Evolutionary conservation across 2,113 vertebrate species (phyloP).

Genomic region (Bufo gargarizans): DNA sequence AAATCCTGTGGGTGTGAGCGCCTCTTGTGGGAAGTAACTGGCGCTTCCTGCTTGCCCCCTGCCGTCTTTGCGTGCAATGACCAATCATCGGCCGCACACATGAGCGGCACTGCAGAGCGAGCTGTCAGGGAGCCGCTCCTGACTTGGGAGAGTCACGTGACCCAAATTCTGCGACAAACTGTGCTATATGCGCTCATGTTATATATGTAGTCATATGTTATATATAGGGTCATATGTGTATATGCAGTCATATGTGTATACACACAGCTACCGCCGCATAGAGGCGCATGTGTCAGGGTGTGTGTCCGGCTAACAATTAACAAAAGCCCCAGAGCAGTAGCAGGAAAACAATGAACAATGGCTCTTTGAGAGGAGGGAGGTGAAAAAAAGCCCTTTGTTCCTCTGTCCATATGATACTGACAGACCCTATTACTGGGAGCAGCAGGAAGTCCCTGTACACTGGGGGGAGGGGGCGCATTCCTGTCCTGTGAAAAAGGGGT

Average conservation of each 20-base stretch:
- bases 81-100: neutral
- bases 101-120: too few relatives aligned
- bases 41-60: slow-evolving; percentile 52
- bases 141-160: neutral
- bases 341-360: slow-evolving; percentile 57
- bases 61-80: neutral
- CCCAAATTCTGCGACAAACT: too few relatives aligned
- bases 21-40: slow-evolving; percentile 41
- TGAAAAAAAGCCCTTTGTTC: slow-evolving; percentile 52
- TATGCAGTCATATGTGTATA: too few relatives aligned
- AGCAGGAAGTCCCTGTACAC: slow-evolving; percentile 40
- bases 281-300: neutral
- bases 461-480: slow-evolving; percentile 46
- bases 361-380: slow-evolving; percentile 28
- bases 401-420: slow-evolving; percentile 41
- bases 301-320: slow-evolving; percentile 47
- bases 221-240: too few relatives aligned
- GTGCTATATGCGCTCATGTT: too few relatives aligned
- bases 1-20: slow-evolving; percentile 45
- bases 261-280: too few relatives aligned
- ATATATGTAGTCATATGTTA: too few relatives aligned
- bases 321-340: slow-evolving; percentile 25
- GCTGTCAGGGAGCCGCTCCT: neutral
- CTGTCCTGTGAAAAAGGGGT: slow-evolving; percentile 44
- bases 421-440: slow-evolving; percentile 45